These are phyloP conservation scores for Cygnus buccinator DNA, from an alignment of 2,113 vertebrate genomes.

Conservation along the genomic window DNA sequence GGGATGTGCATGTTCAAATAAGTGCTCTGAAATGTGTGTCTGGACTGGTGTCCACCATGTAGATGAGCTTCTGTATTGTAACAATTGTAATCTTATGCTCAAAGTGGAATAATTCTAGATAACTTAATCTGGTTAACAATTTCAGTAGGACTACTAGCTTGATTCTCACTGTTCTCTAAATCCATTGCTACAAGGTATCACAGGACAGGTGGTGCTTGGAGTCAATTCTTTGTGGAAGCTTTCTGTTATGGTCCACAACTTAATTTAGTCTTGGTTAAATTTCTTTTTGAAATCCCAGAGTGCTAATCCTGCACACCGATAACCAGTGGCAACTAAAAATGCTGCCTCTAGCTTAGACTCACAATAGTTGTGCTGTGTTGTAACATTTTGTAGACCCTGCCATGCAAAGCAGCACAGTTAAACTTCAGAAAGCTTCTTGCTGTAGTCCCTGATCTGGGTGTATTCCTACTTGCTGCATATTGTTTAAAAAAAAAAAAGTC, in stretches of 20 bases:
- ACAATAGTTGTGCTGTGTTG: constrained; percentile 57
- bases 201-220: not conserved
- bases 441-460: constrained; percentile 1
- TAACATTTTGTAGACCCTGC: constrained; percentile 34
- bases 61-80: constrained; percentile 49
- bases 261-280: not conserved
- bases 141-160: not conserved
- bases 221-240: not conserved
- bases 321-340: constrained; percentile 59
- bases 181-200: not conserved
- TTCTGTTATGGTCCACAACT: not conserved
- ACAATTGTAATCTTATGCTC: constrained; percentile 40
- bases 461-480: not conserved
- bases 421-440: constrained; percentile 40
- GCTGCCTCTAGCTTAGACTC: constrained; percentile 57
- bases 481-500: not conserved
- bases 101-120: constrained; percentile 64
- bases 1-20: constrained; percentile 76
- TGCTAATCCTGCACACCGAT: constrained; percentile 76
- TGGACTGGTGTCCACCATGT: constrained; percentile 42
- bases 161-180: constrained; percentile 7
- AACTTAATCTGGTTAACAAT: constrained; percentile 13
- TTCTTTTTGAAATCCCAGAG: constrained; percentile 70
- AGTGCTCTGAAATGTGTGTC: constrained; percentile 27
- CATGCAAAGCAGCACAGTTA: constrained; percentile 19